A percentile compares a stretch with the other conserved stretches of the same genome.
Evolutionary conservation across 2,888 invertebrate genomes (phyloP).

Genomic region (Trissonchulus sp.): DNA sequence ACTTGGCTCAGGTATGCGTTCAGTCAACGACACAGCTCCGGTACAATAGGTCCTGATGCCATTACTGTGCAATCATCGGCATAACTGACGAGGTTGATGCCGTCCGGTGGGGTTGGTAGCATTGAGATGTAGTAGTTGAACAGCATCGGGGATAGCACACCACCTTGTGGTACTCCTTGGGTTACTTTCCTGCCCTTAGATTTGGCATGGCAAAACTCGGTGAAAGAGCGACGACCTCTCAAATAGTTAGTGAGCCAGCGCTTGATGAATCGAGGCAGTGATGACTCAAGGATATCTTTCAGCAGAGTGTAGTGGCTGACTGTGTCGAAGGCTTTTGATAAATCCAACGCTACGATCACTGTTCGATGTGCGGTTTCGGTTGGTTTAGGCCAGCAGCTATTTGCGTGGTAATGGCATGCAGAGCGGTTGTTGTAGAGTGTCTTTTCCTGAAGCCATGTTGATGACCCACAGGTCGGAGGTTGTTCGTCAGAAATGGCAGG

Average conservation of each 20-base stretch:
- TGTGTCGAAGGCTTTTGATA: slow-evolving; percentile 6
- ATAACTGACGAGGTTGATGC: slow-evolving; percentile 14
- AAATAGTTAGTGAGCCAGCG: slow-evolving; percentile 5
- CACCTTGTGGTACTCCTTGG: slow-evolving; percentile 18
- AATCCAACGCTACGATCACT: slow-evolving; percentile 9
- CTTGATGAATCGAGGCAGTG: not conserved
- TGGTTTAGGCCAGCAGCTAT: not conserved
- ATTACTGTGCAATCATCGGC: slow-evolving; percentile 2
- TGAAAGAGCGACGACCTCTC: not conserved
- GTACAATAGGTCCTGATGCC: slow-evolving; percentile 5
- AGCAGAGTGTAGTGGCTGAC: not conserved
- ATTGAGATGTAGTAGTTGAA: slow-evolving; percentile 4
- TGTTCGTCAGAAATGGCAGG: not conserved
- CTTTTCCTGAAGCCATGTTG: slow-evolving; percentile 23
- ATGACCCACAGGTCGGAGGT: not conserved
- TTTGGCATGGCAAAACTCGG: slow-evolving; percentile 16
- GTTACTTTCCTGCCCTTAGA: not conserved
- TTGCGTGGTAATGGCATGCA: not conserved
- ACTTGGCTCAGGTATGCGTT: not conserved
- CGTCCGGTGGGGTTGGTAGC: not conserved
- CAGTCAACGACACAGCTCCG: not conserved
- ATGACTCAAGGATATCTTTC: not conserved
- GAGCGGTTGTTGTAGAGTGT: not conserved
- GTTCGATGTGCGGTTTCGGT: slow-evolving; percentile 18
- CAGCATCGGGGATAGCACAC: slow-evolving; percentile 2